Conservation (phyloP, 2,113 vertebrate species). For the Crotalus helleri region DNA sequence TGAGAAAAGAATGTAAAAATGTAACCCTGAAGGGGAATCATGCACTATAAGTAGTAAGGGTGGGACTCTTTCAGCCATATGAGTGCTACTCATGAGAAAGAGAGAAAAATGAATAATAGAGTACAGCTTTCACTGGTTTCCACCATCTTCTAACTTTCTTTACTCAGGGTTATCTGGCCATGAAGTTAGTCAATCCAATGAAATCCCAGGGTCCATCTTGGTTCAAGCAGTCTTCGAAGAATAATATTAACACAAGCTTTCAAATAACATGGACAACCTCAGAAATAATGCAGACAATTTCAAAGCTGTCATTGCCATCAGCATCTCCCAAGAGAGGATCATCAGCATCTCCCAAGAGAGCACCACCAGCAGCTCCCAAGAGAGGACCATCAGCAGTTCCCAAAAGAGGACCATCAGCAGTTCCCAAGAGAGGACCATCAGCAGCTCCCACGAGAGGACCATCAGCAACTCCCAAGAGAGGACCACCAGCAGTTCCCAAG, state of each 20-base stretch:
- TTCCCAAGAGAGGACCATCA: too few relatives aligned
- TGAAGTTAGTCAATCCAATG: conserved; percentile 55
- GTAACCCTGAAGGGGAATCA: background rate
- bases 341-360: background rate
- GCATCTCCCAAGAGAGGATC: background rate
- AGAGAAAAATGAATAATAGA: background rate
- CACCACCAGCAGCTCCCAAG: background rate
- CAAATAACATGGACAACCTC: too few relatives aligned
- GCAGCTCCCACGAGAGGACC: too few relatives aligned
- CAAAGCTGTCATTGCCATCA: background rate
- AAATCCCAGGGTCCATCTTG: rapidly evolving
- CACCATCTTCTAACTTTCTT: background rate
- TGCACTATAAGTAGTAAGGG: background rate
- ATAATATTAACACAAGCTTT: background rate
- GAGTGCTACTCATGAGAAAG: background rate
- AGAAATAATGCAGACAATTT: background rate
- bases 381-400: background rate
- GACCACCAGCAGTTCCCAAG: too few relatives aligned
- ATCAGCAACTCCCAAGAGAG: too few relatives aligned
- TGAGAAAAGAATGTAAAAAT: rapidly evolving
- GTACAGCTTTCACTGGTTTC: rapidly evolving
- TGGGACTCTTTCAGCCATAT: background rate
- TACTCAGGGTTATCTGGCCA: conserved; percentile 63
- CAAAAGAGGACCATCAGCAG: background rate
- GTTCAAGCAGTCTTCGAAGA: rapidly evolving